phyloP scores from a whole-genome alignment of 2,888 invertebrate species.

The Drosophila trichaetosa region DNA sequence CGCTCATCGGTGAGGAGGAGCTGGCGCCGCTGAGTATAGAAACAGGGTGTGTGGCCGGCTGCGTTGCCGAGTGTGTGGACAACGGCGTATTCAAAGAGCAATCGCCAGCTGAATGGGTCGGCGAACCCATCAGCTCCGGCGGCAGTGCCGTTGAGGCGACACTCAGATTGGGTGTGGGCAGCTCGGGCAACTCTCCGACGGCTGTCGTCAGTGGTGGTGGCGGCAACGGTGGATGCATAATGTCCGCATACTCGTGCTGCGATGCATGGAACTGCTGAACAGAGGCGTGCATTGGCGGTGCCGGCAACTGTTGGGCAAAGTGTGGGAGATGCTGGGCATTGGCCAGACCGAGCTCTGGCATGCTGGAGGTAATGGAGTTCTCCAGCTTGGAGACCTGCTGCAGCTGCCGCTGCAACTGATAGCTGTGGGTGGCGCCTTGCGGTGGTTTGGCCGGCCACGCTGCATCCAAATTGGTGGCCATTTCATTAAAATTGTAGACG shows the following conservation, averaged over 20 bases:
- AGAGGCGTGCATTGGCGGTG: constrained; percentile 54
- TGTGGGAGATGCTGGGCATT: constrained; percentile 64
- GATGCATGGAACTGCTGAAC: constrained; percentile 57
- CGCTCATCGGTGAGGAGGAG: constrained; percentile 82
- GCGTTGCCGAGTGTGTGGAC: constrained; percentile 76
- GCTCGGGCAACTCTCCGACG: constrained; percentile 81
- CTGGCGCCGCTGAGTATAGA: constrained; percentile 82
- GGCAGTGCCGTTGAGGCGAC: constrained; percentile 86
- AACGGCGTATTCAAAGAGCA: constrained; percentile 81
- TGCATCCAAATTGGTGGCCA: constrained; percentile 86
- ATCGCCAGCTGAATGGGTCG: constrained; percentile 82
- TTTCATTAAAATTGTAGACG: constrained; percentile 87
- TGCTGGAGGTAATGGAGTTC: constrained; percentile 69
- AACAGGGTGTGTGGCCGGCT: constrained; percentile 75
- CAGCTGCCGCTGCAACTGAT: constrained; percentile 79
- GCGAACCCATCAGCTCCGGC: constrained; percentile 82
- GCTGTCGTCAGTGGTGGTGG: constrained; percentile 54
- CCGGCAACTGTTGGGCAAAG: constrained; percentile 57
- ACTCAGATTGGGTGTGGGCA: constrained; percentile 86
- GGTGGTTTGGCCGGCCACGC: constrained; percentile 86
- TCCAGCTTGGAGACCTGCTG: constrained; percentile 83
- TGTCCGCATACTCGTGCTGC: constrained; percentile 72
- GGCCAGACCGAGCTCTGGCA: constrained; percentile 52
- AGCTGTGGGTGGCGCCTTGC: constrained; percentile 77
- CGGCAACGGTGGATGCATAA: constrained; percentile 57